These are phyloP conservation scores for Carassius carassius DNA, from an alignment of 2,113 vertebrate species.

Conservation along the genomic window DNA sequence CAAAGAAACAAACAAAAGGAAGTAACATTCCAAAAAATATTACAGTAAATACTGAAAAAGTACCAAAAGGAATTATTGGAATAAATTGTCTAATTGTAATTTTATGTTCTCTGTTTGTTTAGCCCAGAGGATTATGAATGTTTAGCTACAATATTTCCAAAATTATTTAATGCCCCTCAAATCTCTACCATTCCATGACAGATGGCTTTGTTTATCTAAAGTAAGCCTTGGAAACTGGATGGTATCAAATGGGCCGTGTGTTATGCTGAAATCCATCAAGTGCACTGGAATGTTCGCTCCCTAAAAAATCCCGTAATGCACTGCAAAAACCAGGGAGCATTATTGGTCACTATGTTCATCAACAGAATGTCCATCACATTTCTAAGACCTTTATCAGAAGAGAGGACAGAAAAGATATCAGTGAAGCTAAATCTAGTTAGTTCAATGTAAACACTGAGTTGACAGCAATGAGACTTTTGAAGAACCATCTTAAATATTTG, in stretches of 20 bases:
- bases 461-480: background rate
- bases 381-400: background rate
- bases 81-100: background rate
- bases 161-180: slow-evolving; percentile 32
- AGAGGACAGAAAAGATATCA: background rate
- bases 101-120: background rate
- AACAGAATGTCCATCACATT: background rate
- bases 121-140: background rate
- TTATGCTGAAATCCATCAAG: background rate
- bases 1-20: background rate
- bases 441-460: background rate
- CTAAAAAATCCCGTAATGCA: background rate
- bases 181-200: slow-evolving; percentile 14
- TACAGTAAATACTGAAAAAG: background rate
- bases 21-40: background rate
- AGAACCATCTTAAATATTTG: background rate
- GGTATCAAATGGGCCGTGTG: slow-evolving; percentile 14
- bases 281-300: background rate
- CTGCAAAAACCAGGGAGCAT: background rate
- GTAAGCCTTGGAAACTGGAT: slow-evolving; percentile 15
- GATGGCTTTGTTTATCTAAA: slow-evolving; percentile 18
- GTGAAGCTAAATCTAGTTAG: background rate
- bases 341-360: background rate
- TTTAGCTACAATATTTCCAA: slow-evolving; percentile 18
- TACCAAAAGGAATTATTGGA: background rate